Base-by-base conservation (phyloP, 2,113 vertebrate species). In the Thamnaconus septentrionalis region DNA sequence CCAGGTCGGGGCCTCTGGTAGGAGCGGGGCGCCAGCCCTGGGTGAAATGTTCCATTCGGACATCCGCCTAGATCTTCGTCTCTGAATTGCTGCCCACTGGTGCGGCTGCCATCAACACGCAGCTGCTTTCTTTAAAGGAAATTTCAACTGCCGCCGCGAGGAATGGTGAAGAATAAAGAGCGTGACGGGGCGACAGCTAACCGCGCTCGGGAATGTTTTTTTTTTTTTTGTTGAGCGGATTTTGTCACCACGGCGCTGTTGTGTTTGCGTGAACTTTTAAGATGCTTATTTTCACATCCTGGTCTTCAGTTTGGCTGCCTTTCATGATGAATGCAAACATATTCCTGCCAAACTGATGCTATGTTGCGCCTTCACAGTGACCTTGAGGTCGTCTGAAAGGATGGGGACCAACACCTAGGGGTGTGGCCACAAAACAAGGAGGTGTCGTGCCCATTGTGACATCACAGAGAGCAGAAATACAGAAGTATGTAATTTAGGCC, bases 1-100 rank as follows among this genome's bases (percentile, higher is more conserved):
- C 63, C 77, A 8, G 60, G 61, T 72, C 56, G 7, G 7, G 7
- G 42, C 51, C 49, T 67, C 59, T 64, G 64, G 56, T 64, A 75
- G 66, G 53, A 64, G 58, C 59, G 55, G 62, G 64, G 53, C 63
- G 57, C 31, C 65, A 54, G 69, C 79, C 75, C 5, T 8, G 56
- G 79, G 73, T 79, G 72, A 80, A 79, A 69, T 74, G 61, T 76
- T 83, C 54, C 64, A 75, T 80, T 88, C 63, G 80, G 77, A 85
- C 66, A 68, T 82, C 75, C 65, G 73, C 55, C 56, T 5, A 0
- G 39, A 59, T 75, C 5, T 18, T 73, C 66, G 64, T 85, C 42
- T 64, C 57, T 64, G 59, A 59, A 78, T 80, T 75, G 45, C n/a
- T 11, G 4, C 54, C 78, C 6, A 8, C 64, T 49, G 9, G 60